phyloP scores from a whole-genome alignment of 2,888 invertebrate species.

The Drosophila aldrichi region DNA sequence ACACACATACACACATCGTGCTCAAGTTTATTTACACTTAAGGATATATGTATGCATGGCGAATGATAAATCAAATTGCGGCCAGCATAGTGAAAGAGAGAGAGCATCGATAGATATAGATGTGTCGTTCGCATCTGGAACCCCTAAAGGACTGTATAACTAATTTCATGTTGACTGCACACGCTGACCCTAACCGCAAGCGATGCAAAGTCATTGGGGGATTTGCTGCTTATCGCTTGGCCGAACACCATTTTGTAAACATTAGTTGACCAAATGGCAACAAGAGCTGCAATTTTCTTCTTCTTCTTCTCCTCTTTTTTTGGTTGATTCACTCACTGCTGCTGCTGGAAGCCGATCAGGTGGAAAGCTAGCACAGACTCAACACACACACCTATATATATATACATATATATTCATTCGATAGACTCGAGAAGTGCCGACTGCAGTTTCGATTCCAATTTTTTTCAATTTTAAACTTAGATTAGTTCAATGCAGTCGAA shows the following conservation, averaged over 20 bases:
- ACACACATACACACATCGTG: conserved; percentile 27
- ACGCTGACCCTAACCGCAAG: conserved; percentile 55
- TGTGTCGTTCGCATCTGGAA: conserved; percentile 4
- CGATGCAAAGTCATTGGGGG: conserved; percentile 71
- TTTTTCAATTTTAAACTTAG: conserved; percentile 7
- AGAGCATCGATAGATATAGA: conserved; percentile 7
- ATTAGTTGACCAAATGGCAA: conserved; percentile 56
- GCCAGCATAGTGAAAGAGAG: conserved; percentile 12
- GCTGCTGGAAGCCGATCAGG: conserved; percentile 3
- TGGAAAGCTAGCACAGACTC: conserved; percentile 1
- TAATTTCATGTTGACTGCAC: conserved; percentile 76
- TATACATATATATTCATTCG: neutral
- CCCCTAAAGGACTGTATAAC: conserved; percentile 58
- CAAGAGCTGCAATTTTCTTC: conserved; percentile 25
- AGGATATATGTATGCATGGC: conserved; percentile 25
- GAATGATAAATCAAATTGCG: conserved; percentile 67
- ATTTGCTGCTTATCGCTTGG: conserved; percentile 71
- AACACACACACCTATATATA: neutral
- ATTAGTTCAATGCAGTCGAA: neutral
- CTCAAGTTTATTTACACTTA: conserved; percentile 50
- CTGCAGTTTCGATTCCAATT: neutral
- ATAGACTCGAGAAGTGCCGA: neutral
- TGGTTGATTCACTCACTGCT: conserved; percentile 9
- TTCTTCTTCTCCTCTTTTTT: neutral
- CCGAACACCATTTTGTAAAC: conserved; percentile 75